A percentile compares a stretch with the other conserved stretches of the same genome.
Conservation (phyloP, 2,888 invertebrate species). For the Thereva unica region DNA sequence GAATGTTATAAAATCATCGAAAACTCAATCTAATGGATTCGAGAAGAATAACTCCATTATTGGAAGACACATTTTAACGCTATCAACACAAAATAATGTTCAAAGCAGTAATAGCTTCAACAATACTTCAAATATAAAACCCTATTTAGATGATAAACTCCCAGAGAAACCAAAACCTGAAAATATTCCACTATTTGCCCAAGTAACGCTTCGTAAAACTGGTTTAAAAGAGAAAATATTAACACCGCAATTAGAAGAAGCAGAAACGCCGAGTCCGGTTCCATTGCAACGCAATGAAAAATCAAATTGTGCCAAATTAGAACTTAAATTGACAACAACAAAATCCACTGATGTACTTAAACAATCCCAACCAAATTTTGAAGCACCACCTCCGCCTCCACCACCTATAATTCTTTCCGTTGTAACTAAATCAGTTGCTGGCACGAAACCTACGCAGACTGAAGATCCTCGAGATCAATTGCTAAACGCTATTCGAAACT, state of each 20-base stretch:
- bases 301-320: slow-evolving; percentile 39
- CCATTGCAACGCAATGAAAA: slow-evolving; percentile 5
- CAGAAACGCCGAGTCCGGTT: slow-evolving; percentile 43
- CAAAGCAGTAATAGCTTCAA: neutral
- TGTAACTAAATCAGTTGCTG: slow-evolving; percentile 42
- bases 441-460: slow-evolving; percentile 42
- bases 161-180: slow-evolving; percentile 9
- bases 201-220: slow-evolving; percentile 52
- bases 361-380: slow-evolving; percentile 1
- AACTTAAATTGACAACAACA: slow-evolving; percentile 38
- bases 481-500: slow-evolving; percentile 72
- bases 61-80: slow-evolving; percentile 9
- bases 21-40: neutral
- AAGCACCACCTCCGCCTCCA: slow-evolving; percentile 52
- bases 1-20: neutral
- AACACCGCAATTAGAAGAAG: slow-evolving; percentile 48
- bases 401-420: slow-evolving; percentile 48
- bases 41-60: slow-evolving; percentile 19
- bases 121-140: neutral
- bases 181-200: slow-evolving; percentile 6
- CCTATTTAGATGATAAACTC: neutral
- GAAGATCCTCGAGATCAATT: slow-evolving; percentile 69
- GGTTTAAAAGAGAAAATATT: slow-evolving; percentile 58
- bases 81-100: slow-evolving; percentile 17
- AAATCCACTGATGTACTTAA: slow-evolving; percentile 41